These are phyloP conservation scores for Chrysochloris asiatica DNA, from an alignment of 2,113 vertebrate genomes.

Conservation along the genomic window DNA sequence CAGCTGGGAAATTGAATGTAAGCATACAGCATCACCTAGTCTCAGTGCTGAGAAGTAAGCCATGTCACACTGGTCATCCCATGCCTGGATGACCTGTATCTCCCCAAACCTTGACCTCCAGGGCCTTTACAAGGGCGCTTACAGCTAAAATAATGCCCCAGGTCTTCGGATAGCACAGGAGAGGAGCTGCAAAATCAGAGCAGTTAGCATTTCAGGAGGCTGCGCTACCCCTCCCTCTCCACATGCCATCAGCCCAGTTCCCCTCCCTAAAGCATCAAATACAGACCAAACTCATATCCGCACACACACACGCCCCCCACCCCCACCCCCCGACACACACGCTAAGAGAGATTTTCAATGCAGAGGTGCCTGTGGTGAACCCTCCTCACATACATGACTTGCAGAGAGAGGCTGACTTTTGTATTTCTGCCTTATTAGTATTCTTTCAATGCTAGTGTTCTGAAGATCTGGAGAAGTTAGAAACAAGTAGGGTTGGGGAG, in stretches of 20 bases:
- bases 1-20: slow-evolving; percentile 65
- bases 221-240: not conserved
- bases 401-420: not conserved
- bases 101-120: not conserved
- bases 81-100: not conserved
- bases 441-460: no score
- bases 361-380: not conserved
- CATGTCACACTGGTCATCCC: not conserved
- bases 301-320: not conserved
- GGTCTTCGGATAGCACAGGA: not conserved
- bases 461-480: not conserved
- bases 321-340: no score
- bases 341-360: not conserved
- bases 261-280: not conserved
- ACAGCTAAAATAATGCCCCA: not conserved
- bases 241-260: no score
- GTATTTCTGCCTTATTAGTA: not conserved
- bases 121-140: not conserved
- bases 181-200: not conserved
- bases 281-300: not conserved
- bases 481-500: not conserved
- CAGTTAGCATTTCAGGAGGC: not conserved
- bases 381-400: not conserved
- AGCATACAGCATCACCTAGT: slow-evolving; percentile 43
- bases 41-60: slow-evolving; percentile 39